Conservation (phyloP, 2,113 vertebrate species). For the Pogonocichla stellata region DNA sequence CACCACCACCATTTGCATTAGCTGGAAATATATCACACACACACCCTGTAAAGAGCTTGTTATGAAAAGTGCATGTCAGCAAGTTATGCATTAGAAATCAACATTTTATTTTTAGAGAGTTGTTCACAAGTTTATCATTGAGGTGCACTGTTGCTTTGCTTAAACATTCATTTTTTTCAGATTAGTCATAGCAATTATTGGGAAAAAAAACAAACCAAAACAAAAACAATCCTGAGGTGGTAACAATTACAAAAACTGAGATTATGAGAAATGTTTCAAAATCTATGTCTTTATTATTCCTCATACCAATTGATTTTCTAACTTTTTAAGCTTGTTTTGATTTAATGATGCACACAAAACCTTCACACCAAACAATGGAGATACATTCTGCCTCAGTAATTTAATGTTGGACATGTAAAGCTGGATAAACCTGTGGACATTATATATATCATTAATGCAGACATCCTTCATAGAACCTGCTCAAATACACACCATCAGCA, state of each 20-base stretch:
- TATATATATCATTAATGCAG: not conserved
- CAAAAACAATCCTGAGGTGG: not conserved
- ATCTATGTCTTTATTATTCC: not conserved
- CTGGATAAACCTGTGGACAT: not conserved
- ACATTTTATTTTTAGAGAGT: not conserved
- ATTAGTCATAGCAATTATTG: not conserved
- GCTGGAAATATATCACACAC: not conserved
- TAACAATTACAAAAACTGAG: not conserved
- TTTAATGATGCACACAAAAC: conserved; percentile 45
- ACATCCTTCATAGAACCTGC: not conserved
- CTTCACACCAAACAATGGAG: conserved; percentile 48
- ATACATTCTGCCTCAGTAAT: conserved; percentile 21
- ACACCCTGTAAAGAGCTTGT: not conserved
- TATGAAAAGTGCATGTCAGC: not conserved
- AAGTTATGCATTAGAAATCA: not conserved
- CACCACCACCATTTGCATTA: accelerated
- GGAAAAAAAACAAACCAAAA: accelerated
- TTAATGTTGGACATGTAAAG: not conserved
- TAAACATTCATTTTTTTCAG: not conserved
- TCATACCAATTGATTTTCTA: conserved; percentile 46
- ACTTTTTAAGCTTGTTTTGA: conserved; percentile 51
- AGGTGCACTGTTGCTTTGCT: not conserved
- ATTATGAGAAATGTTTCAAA: not conserved
- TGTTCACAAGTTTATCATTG: not conserved
- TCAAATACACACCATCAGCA: not conserved